Evolutionary conservation across 2,888 invertebrate genomes (phyloP).

Genomic region (Apoda limacodes): DNA sequence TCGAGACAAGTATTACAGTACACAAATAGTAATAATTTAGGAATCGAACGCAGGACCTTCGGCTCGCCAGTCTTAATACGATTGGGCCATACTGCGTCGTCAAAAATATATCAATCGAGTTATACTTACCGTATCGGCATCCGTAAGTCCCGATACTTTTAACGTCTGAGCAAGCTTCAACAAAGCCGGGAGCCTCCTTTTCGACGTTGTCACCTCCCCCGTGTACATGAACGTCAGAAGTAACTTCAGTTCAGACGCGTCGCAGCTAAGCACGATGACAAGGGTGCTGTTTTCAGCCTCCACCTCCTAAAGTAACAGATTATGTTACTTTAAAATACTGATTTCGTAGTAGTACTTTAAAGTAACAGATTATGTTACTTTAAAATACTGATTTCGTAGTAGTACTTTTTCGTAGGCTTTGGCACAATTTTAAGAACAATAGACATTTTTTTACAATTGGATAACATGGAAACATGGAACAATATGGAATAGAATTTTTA

Average conservation of each 20-base stretch:
- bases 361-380: not conserved
- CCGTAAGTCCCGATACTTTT: conserved; percentile 84
- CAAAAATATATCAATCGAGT: too few species aligned
- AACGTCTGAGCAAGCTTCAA: conserved; percentile 83
- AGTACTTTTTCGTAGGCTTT: too few species aligned
- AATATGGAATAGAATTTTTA: too few species aligned
- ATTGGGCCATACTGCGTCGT: too few species aligned
- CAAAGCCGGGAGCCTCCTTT: conserved; percentile 80
- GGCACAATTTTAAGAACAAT: too few species aligned
- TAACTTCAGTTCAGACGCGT: conserved; percentile 77
- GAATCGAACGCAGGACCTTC: too few species aligned
- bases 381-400: not conserved
- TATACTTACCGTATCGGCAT: conserved; percentile 73
- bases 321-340: conserved; percentile 2
- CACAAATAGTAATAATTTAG: too few species aligned
- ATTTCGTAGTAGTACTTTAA: not conserved
- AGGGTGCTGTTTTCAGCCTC: conserved; percentile 77
- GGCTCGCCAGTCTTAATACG: too few species aligned
- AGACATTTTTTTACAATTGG: too few species aligned
- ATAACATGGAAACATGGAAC: too few species aligned
- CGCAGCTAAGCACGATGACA: conserved; percentile 78
- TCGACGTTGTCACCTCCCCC: conserved; percentile 87
- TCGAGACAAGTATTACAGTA: too few species aligned
- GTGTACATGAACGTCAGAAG: conserved; percentile 90
- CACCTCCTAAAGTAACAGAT: conserved; percentile 67